Evolutionary conservation across 1,140 invertebrate genomes (phyloP), one percentile per base, ranked within the genome.

Genomic region (Sminthurinus signatus): DNA sequence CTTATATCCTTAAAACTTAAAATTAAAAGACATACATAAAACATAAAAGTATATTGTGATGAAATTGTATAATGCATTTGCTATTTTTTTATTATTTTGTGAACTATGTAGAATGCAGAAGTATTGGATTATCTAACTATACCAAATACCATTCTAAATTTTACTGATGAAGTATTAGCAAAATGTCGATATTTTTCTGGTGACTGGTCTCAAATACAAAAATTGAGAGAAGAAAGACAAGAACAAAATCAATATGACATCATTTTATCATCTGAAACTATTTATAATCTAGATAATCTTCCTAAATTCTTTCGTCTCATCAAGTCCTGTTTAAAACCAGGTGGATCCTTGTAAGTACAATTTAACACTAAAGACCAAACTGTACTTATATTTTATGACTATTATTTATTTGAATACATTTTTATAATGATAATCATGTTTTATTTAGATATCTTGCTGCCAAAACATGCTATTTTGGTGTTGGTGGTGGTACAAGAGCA

Each of bases 181-280:
- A 66, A 51, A 63, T 84, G 81, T 72, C 78, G 81, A 75, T 92
- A 88, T 79, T 91, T 84, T 75, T 81, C 82, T 63, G 91, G 91
- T 2, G 90, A 93, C 75, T 94, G 91, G 91, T 70, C 74, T 23
- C 82, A 82, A 25, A 86, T 90, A 71, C 67, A 76, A 21, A 73
- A 80, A 25, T 73, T 82, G 44, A 74, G 81, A 23, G 62, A 72
- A 46, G 61, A 69, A 44, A 62, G 72, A 29, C 27, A 46, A 23
- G 62, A 72, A 46, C 60, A 69, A 44, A 62, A 72, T n/a, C 27
- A 36, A 21, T 95, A 85, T 80, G 90, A 96, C 75, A 73, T 85
- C 23, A 94, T 95, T 72, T 78, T 95, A 1, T 90, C 89, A 8
- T 88, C 88, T 46, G 93, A 95, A 80, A 95, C 92, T 0, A 93